Base-by-base conservation (phyloP, 2,113 vertebrate species). In the Kryptolebias marmoratus region DNA sequence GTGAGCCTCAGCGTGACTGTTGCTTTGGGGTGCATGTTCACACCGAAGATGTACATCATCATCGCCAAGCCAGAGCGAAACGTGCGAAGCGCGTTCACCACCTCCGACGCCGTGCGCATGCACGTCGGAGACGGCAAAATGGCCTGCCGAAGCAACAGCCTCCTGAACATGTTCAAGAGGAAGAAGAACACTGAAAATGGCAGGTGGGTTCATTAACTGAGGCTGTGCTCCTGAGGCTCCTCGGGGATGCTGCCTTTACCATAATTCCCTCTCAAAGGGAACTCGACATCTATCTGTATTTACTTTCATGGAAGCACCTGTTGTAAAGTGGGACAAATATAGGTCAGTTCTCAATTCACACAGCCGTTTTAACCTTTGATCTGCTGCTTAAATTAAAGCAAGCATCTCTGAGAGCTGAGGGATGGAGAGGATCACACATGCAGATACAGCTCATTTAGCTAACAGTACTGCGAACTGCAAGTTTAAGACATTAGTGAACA, bases 21-120 rank as follows among this genome's bases (percentile, higher is more conserved):
- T 58, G 98, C 98, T 0, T 87, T 99, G 93, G 96, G 98, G 74
- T 99, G 98, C 84, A 99, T 99, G 98, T 99, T 99, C 93, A 97
- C 96, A 0, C 98, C 98, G 50, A 99, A 99, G 92, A 98, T 99
- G 94, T 99, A 99, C 92, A 98, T 99, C 89, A 99, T 99, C 77
- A 95, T 99, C 11, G 97, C 97, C 82, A 99, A 99, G 71, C 98
- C 98, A 0, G 98, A 99, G 89, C 92, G 98, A 48, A 99, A 99
- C 0, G 98, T 99, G 78, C 97, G 98, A 86, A 99, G 98, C 80
- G 98, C 98, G 56, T 99, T 99, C 92, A 99, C 97, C 91, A 99
- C 98, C 31, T 99, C 98, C 0, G 97, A 99, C 0, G 97, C 97
- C 0, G 96, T 99, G 81, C 97, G 98, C 87, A 99, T 99, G 98